Evolutionary conservation across 2,113 vertebrate genomes (phyloP).

Genomic region (Nothobranchius kuhntae): DNA sequence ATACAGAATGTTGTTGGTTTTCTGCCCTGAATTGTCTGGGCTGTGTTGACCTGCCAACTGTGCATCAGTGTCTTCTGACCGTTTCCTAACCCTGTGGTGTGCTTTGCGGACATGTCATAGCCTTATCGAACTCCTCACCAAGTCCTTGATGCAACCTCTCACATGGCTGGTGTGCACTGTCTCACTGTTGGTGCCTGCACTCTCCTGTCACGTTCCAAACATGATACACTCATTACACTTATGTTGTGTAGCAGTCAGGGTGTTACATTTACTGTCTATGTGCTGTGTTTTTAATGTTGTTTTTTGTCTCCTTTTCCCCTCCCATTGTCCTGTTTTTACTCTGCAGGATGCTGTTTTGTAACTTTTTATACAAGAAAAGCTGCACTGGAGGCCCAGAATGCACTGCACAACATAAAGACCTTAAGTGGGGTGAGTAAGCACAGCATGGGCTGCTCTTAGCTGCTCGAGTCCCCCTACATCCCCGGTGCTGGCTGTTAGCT

Average conservation of each 20-base stretch:
- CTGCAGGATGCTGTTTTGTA: constrained; percentile 98
- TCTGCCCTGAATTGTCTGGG: constrained; percentile 18
- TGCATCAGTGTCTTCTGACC: constrained; percentile 42
- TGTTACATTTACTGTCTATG: constrained; percentile 38
- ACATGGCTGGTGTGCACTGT: constrained; percentile 24
- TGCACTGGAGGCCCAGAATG: constrained; percentile 98
- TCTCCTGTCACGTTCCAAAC: constrained; percentile 55
- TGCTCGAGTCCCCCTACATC: constrained; percentile 52
- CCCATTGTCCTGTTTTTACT: constrained; percentile 50
- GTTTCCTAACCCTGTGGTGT: constrained; percentile 37
- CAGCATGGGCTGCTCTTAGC: constrained; percentile 54
- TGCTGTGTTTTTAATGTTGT: constrained; percentile 42
- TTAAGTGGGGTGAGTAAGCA: constrained; percentile 98
- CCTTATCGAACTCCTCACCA: constrained; percentile 47
- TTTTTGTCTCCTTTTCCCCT: constrained; percentile 28
- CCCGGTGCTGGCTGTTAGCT: constrained; percentile 48
- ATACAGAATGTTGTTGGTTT: constrained; percentile 1
- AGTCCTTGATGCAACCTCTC: constrained; percentile 44
- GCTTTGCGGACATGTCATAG: constrained; percentile 43
- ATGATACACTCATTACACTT: constrained; percentile 27
- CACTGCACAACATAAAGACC: constrained; percentile 99
- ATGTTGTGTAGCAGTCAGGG: constrained; percentile 25
- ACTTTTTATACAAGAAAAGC: constrained; percentile 99
- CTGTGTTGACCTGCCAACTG: not conserved
- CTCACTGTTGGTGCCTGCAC: constrained; percentile 43